Evolutionary conservation across 2,113 vertebrate genomes (phyloP).

Genomic region (Ia io): DNA sequence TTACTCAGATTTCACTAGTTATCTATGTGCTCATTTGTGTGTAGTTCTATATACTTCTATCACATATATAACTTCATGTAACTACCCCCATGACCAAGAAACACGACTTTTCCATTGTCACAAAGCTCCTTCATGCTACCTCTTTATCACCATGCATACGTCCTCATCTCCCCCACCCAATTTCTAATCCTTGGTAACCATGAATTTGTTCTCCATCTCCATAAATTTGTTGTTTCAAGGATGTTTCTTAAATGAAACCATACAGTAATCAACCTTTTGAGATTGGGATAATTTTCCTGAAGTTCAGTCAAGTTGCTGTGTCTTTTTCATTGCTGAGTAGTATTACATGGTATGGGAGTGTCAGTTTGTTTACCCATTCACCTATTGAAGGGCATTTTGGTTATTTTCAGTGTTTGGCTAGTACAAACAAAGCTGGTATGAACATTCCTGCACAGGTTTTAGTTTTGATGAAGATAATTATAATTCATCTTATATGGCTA

Average conservation of each 20-base stretch:
- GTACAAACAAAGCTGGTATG: neutral
- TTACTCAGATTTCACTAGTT: neutral
- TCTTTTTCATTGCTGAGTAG: neutral
- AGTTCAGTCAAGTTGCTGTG: neutral
- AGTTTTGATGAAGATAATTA: neutral
- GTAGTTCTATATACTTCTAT: neutral
- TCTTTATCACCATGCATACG: neutral
- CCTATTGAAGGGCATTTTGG: neutral
- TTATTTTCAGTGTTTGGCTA: neutral
- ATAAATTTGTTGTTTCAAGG: neutral
- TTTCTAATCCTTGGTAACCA: neutral
- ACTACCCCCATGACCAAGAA: neutral
- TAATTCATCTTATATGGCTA: neutral
- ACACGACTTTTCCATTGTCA: neutral
- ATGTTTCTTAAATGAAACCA: neutral
- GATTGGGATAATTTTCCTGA: neutral
- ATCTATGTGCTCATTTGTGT: neutral
- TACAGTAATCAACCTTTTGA: neutral
- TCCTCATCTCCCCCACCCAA: too few species aligned
- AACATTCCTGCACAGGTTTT: neutral
- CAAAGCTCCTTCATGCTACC: neutral
- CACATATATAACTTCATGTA: neutral
- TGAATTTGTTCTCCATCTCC: neutral
- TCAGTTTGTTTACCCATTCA: neutral
- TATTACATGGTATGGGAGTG: neutral